phyloP scores from a whole-genome alignment of 2,113 vertebrate species.

The Hemibagrus wyckioides region DNA sequence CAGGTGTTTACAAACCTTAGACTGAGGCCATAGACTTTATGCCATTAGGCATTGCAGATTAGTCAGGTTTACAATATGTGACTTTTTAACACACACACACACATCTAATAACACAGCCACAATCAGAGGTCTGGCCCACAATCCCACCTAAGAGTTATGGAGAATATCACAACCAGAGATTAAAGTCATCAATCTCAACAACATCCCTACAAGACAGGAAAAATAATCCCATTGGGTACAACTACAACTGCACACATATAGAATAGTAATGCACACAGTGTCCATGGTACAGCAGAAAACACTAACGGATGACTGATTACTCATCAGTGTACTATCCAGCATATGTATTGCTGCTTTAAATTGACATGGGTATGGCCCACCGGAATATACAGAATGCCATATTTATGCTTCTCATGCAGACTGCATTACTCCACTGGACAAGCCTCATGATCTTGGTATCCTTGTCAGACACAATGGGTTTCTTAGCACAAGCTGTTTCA shows the following conservation, averaged over 20 bases:
- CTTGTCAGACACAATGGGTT: background rate
- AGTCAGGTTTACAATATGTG: background rate
- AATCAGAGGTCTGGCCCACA: background rate
- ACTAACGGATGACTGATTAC: background rate
- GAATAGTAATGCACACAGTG: conserved; percentile 4
- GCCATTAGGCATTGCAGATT: background rate
- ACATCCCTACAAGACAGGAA: background rate
- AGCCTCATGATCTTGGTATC: background rate
- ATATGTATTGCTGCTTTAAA: conserved; percentile 15
- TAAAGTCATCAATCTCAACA: conserved; percentile 8
- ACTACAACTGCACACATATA: background rate
- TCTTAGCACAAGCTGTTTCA: background rate
- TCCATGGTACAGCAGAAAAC: conserved; percentile 10
- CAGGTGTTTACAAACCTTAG: background rate
- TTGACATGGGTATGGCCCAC: background rate
- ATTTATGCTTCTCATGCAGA: background rate
- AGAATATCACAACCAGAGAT: background rate
- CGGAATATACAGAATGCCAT: background rate
- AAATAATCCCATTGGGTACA: background rate
- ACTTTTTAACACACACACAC: background rate
- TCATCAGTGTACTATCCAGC: conserved; percentile 7
- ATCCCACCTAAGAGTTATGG: background rate
- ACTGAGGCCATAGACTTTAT: background rate
- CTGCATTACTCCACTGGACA: background rate
- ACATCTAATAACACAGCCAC: background rate